These are phyloP conservation scores for Leptopilina clavipes DNA, from an alignment of 1,140 invertebrate species.

Conservation along the genomic window DNA sequence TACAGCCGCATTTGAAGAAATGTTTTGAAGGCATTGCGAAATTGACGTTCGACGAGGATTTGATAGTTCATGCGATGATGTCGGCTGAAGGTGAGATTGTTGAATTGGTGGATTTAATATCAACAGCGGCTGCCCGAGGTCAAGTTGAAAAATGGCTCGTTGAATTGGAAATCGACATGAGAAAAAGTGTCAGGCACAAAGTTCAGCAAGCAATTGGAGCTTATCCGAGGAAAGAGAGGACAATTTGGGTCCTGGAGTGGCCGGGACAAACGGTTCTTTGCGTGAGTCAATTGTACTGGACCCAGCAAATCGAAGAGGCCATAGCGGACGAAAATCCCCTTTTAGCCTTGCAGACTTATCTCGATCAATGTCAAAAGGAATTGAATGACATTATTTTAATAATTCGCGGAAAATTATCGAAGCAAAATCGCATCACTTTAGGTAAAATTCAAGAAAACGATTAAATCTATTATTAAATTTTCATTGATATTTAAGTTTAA, in stretches of 20 bases:
- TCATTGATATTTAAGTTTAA: no score
- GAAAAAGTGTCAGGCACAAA: constrained; percentile 85
- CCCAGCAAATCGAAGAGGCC: constrained; percentile 85
- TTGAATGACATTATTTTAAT: constrained; percentile 88
- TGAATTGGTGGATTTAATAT: constrained; percentile 84
- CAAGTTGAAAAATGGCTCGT: constrained; percentile 98
- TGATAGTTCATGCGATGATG: constrained; percentile 92
- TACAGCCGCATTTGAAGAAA: constrained; percentile 96
- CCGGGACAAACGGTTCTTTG: constrained; percentile 93
- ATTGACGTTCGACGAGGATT: constrained; percentile 88
- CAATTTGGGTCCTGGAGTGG: constrained; percentile 89
- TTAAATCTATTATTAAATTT: no score
- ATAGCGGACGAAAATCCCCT: constrained; percentile 76
- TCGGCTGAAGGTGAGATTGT: constrained; percentile 94
- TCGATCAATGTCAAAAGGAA: constrained; percentile 76
- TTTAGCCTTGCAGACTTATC: constrained; percentile 57
- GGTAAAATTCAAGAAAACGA: constrained; percentile 73
- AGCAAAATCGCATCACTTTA: constrained; percentile 92
- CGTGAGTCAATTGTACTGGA: constrained; percentile 92
- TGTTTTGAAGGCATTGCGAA: constrained; percentile 95
- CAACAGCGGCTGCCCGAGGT: constrained; percentile 89
- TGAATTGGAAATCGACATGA: constrained; percentile 92
- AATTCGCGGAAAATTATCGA: constrained; percentile 88
- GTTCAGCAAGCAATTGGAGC: constrained; percentile 79
- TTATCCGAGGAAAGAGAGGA: constrained; percentile 80